A percentile compares a stretch with the other conserved stretches of the same genome.
Evolutionary conservation across 1,140 invertebrate genomes (phyloP).

Genomic region (Lasaia peninsularis): DNA sequence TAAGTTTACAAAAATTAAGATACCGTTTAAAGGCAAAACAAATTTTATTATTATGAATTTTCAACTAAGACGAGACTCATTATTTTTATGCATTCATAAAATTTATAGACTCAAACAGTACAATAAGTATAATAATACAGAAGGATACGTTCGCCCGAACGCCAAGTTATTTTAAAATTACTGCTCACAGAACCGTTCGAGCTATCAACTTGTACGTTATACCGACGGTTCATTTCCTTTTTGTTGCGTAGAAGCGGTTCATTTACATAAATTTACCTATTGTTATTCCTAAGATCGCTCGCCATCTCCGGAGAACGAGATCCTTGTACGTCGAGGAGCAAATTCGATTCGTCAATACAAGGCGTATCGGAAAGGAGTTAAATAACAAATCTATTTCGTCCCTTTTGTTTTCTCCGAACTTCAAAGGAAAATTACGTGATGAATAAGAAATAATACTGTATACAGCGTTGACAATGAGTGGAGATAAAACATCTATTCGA

Average conservation of each 20-base stretch:
- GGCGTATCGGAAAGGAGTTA: conserved; percentile 73
- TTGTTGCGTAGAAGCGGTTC: conserved; percentile 60
- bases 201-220: conserved; percentile 17
- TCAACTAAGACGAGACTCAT: background rate
- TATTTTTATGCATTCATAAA: background rate
- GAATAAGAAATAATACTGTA: conserved; percentile 52
- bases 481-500: conserved; percentile 9
- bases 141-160: background rate
- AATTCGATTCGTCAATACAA: conserved; percentile 67
- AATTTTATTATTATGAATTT: background rate
- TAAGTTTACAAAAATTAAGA: background rate
- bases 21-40: background rate
- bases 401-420: conserved; percentile 58
- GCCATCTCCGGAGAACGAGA: conserved; percentile 50
- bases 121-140: conserved; percentile 1
- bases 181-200: background rate
- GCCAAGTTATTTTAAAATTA: conserved; percentile 8
- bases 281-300: conserved; percentile 58
- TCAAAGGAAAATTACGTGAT: conserved; percentile 56
- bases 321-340: conserved; percentile 59
- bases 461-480: conserved; percentile 32
- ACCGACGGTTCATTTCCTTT: conserved; percentile 59
- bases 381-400: conserved; percentile 66
- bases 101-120: background rate
- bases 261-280: conserved; percentile 75